Evolutionary conservation across 2,888 invertebrate species (phyloP).

Genomic region (Drosophila fungiperda): DNA sequence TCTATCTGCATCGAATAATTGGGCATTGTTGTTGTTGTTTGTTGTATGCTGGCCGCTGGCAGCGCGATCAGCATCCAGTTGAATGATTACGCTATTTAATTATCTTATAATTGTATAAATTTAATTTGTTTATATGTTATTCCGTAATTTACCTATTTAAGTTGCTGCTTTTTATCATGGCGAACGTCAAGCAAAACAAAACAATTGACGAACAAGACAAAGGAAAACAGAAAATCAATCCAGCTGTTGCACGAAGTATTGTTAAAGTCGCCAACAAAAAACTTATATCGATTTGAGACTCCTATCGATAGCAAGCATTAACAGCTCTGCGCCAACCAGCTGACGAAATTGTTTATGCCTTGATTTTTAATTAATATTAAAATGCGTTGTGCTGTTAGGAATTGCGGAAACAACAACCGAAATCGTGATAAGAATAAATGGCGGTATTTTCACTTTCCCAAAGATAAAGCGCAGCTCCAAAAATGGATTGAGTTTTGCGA

Average conservation of each 20-base stretch:
- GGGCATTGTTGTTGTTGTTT: slow-evolving; percentile 22
- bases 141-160: slow-evolving; percentile 66
- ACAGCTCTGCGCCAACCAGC: slow-evolving; percentile 34
- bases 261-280: slow-evolving; percentile 4
- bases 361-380: slow-evolving; percentile 9
- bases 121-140: neutral
- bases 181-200: slow-evolving; percentile 24
- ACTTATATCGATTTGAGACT: neutral
- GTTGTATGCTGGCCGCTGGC: slow-evolving; percentile 8
- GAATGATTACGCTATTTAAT: slow-evolving; percentile 52
- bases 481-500: slow-evolving; percentile 63
- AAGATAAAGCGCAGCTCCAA: slow-evolving; percentile 31
- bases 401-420: slow-evolving; percentile 63
- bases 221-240: neutral
- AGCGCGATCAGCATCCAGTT: slow-evolving; percentile 37
- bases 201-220: slow-evolving; percentile 17
- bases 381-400: slow-evolving; percentile 63
- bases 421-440: slow-evolving; percentile 43
- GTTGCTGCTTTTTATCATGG: slow-evolving; percentile 80
- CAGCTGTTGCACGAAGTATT: slow-evolving; percentile 36
- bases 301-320: slow-evolving; percentile 31
- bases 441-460: slow-evolving; percentile 64
- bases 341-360: slow-evolving; percentile 38
- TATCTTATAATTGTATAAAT: neutral
- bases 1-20: slow-evolving; percentile 14